A percentile compares a stretch with the other conserved stretches of the same genome.
Conservation (phyloP, 2,797 vertebrate species). For the Borostomias antarcticus region DNA sequence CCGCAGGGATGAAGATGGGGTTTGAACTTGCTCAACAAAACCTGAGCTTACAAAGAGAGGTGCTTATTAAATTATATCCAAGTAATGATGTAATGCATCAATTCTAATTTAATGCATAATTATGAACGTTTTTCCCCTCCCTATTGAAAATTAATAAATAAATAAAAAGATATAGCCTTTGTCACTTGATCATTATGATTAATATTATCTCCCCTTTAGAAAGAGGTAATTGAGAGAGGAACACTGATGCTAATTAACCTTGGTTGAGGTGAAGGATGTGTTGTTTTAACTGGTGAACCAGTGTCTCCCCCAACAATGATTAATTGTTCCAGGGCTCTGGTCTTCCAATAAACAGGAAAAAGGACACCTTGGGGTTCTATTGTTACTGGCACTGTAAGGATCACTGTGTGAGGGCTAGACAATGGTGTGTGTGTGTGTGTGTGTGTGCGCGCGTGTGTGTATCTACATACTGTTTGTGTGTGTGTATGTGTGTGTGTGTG, state of each 20-base stretch:
- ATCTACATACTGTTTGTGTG: too few relatives aligned
- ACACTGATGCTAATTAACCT: conserved; percentile 69
- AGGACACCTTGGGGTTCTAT: conserved; percentile 65
- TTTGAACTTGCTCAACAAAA: too few relatives aligned
- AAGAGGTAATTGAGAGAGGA: conserved; percentile 58
- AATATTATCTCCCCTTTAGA: conserved; percentile 49
- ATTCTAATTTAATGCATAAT: conserved; percentile 19
- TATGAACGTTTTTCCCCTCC: conserved; percentile 4
- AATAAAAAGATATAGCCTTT: conserved; percentile 30
- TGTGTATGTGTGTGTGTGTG: too few relatives aligned
- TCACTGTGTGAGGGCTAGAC: background rate
- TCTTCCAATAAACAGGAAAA: conserved; percentile 56
- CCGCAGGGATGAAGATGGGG: too few relatives aligned
- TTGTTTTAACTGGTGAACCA: conserved; percentile 63
- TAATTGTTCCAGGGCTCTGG: conserved; percentile 57
- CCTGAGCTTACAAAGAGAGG: too few relatives aligned
- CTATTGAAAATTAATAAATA: conserved; percentile 10
- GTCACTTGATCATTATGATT: conserved; percentile 56
- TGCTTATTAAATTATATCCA: too few relatives aligned
- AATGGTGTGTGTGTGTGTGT: background rate
- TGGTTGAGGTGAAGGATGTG: conserved; percentile 68
- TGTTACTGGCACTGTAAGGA: conserved; percentile 25
- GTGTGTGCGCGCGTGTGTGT: background rate
- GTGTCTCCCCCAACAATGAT: conserved; percentile 60
- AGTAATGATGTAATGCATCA: too few relatives aligned